These are phyloP conservation scores for Melanogrammus aeglefinus DNA, from an alignment of 2,797 vertebrate genomes.

Conservation along the genomic window DNA sequence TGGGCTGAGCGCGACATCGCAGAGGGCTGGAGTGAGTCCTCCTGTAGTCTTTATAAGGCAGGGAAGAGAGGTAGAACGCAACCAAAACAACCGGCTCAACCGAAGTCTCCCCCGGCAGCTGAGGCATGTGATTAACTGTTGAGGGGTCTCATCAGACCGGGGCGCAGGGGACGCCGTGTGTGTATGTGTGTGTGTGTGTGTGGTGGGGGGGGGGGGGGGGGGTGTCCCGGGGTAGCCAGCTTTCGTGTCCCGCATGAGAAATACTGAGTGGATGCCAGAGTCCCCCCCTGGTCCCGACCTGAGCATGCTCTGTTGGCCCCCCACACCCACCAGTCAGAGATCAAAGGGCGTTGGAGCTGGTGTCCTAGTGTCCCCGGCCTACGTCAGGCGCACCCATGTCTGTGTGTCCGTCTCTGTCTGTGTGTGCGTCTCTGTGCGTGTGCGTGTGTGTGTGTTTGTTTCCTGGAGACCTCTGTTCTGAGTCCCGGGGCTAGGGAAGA, in stretches of 20 bases:
- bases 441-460: background rate
- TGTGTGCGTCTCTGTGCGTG: background rate
- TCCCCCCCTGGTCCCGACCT: background rate
- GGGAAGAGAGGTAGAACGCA: constrained; percentile 66
- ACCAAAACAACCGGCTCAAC: constrained; percentile 40
- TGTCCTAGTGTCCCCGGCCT: background rate
- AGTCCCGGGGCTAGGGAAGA: background rate
- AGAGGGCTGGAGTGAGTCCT: constrained; percentile 7
- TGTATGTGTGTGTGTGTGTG: too few relatives aligned
- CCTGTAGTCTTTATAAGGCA: constrained; percentile 37
- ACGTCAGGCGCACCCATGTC: background rate
- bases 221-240: background rate
- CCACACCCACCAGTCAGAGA: background rate
- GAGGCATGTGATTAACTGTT: constrained; percentile 40
- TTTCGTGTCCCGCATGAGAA: background rate
- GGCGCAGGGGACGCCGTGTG: background rate
- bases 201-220: too few relatives aligned
- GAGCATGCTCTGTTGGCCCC: background rate
- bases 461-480: background rate
- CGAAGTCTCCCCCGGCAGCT: constrained; percentile 25
- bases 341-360: background rate
- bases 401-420: too few relatives aligned
- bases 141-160: background rate
- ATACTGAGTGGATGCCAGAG: background rate
- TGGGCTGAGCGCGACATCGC: constrained; percentile 6